phyloP scores from a whole-genome alignment of 1,140 invertebrate genomes.

The Nixonia krombeini region DNA sequence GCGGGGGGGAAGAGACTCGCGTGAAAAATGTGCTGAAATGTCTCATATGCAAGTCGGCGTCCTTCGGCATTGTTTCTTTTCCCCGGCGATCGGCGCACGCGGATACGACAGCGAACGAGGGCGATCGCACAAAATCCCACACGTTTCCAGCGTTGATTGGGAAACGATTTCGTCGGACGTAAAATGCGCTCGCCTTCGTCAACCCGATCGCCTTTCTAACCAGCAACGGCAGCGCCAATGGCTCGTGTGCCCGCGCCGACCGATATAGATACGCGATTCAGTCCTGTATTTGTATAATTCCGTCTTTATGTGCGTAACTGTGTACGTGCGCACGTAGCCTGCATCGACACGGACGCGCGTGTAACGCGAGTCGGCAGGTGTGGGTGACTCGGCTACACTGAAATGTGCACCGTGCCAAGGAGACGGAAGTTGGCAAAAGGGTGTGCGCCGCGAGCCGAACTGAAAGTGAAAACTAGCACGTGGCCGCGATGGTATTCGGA shows the following conservation, averaged over 20 bases:
- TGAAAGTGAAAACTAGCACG: slow-evolving; percentile 53
- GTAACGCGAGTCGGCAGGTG: slow-evolving; percentile 27
- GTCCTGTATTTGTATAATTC: slow-evolving; percentile 36
- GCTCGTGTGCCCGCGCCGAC: slow-evolving; percentile 27
- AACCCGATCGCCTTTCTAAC: slow-evolving; percentile 56
- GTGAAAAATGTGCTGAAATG: slow-evolving; percentile 38
- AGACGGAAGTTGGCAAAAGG: slow-evolving; percentile 54
- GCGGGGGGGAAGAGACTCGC: slow-evolving; percentile 20
- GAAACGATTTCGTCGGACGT: slow-evolving; percentile 52
- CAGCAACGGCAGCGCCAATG: slow-evolving; percentile 37
- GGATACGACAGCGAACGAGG: slow-evolving; percentile 43
- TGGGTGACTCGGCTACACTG: slow-evolving; percentile 36
- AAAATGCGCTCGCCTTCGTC: slow-evolving; percentile 43
- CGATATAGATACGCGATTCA: slow-evolving; percentile 35
- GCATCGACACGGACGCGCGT: not conserved
- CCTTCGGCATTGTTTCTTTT: slow-evolving; percentile 50
- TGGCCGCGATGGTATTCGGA: slow-evolving; percentile 43
- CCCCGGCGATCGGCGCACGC: slow-evolving; percentile 43
- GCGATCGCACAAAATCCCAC: slow-evolving; percentile 53
- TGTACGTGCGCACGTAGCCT: slow-evolving; percentile 2
- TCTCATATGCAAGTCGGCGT: slow-evolving; percentile 44
- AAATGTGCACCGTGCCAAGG: slow-evolving; percentile 48
- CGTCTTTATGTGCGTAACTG: slow-evolving; percentile 32
- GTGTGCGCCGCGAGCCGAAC: slow-evolving; percentile 23
- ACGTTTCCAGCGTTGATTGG: slow-evolving; percentile 52